These are phyloP conservation scores for Thinocorus orbignyianus DNA, from an alignment of 2,113 vertebrate species.

Conservation along the genomic window DNA sequence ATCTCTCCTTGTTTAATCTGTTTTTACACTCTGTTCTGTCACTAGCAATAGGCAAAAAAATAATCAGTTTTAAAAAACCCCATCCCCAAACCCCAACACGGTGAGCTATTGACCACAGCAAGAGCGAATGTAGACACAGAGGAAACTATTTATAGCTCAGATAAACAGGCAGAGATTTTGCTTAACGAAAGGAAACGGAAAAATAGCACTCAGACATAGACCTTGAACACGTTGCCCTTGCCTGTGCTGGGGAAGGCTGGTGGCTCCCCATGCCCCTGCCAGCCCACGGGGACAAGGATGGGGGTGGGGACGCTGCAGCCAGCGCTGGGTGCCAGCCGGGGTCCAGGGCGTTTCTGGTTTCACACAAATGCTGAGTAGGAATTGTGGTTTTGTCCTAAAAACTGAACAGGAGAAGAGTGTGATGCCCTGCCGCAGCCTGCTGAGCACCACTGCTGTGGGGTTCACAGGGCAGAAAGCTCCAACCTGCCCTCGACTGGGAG, in stretches of 20 bases:
- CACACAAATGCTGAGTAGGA: neutral
- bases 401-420: accelerated
- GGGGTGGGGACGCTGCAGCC: accelerated
- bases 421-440: neutral
- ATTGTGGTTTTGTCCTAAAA: neutral
- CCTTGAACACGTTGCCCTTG: neutral
- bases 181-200: neutral
- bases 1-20: neutral
- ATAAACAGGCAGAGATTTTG: constrained; percentile 11
- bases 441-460: accelerated
- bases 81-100: neutral
- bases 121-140: neutral
- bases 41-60: neutral
- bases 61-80: neutral
- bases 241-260: neutral
- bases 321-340: accelerated
- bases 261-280: neutral
- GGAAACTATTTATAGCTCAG: constrained; percentile 4
- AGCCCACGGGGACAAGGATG: accelerated
- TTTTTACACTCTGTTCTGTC: neutral
- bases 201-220: neutral
- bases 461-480: neutral
- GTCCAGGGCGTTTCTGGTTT: accelerated
- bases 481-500: accelerated
- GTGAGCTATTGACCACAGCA: neutral